Base-by-base conservation (phyloP, 2,113 vertebrate species). In the Ictidomys tridecemlineatus region DNA sequence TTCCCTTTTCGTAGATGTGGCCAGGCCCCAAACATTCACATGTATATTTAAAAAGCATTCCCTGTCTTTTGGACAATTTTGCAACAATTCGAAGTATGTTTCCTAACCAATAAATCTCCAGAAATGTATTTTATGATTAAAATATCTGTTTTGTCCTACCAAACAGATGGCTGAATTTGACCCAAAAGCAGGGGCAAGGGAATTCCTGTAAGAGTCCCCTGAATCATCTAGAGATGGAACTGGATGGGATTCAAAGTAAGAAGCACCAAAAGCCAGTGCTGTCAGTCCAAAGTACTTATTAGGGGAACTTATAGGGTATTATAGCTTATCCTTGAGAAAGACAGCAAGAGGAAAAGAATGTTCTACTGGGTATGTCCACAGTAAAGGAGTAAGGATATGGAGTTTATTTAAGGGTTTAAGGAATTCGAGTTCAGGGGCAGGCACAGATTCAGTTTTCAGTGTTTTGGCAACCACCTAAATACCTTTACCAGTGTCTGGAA, bases 91-190 rank as follows among this genome's bases (percentile, higher is more conserved):
- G 17, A 83, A 74, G 56, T 83, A 73, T 18, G 11, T 82, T 93
- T 89, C 14, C 4, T 93, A 73, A 78, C 13, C 18, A 72, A 45
- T 18, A 84, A 69, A 63, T 39, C 18, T 89, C 42, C 45, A 83
- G 45, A 70, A 76, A 96, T 72, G 30, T 58, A 82, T 48, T 77
- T 96, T 65, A 67, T 67, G 28, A 89, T 58, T 67, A 83, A 87
- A 89, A 83, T 79, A 14, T 10, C 28, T 45, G 6, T 70, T 85
- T 18, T 34, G 45, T n/a, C 14, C 39, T 32, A 26, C 28, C 30
- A 45, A 86, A 45, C 48, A 42, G 0, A 20, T 77, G 28, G 22
- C n/a, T 69, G 61, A 13, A 14, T 28, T 85, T 86, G 13, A 24
- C 9, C 65, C 39, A 32, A 84, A 32, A 45, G 37, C 2, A 20